A percentile compares a stretch with the other conserved stretches of the same genome.
Evolutionary conservation across 1,140 invertebrate genomes (phyloP).

Genomic region (Grapholita molesta): DNA sequence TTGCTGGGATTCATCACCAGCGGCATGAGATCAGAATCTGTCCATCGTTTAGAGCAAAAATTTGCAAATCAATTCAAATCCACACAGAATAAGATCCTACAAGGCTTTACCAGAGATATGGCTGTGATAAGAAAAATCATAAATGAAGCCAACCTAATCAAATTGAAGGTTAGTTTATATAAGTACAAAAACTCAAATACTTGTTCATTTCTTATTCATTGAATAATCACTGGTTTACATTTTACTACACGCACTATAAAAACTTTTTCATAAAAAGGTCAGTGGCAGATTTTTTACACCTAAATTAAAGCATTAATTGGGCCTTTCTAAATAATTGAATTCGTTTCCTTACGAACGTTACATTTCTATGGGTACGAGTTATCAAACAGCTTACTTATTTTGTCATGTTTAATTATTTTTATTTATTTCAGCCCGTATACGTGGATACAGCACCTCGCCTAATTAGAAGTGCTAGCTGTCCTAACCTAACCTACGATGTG

Average conservation of each 20-base stretch:
- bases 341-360: no score
- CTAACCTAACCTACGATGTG: constrained; percentile 79
- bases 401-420: background rate
- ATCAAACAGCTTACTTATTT: background rate
- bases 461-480: constrained; percentile 79
- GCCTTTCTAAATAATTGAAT: no score
- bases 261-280: no score
- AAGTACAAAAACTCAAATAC: background rate
- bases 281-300: no score
- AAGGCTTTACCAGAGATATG: constrained; percentile 87
- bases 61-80: constrained; percentile 85
- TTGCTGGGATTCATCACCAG: constrained; percentile 91
- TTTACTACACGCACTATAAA: no score
- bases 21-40: constrained; percentile 83
- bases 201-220: no score
- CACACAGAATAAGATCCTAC: constrained; percentile 87
- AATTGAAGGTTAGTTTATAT: constrained; percentile 82
- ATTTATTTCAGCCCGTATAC: constrained; percentile 76
- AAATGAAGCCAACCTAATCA: constrained; percentile 87
- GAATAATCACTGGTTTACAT: background rate
- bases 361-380: no score
- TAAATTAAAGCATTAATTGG: no score
- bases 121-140: constrained; percentile 85
- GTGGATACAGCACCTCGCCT: constrained; percentile 63
- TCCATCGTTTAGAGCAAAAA: constrained; percentile 86